Percentiles rank a stretch among this genome's conserved stretches.
Conservation (phyloP, 1,140 invertebrate genomes). For the Anoplolepis gracilipes region DNA sequence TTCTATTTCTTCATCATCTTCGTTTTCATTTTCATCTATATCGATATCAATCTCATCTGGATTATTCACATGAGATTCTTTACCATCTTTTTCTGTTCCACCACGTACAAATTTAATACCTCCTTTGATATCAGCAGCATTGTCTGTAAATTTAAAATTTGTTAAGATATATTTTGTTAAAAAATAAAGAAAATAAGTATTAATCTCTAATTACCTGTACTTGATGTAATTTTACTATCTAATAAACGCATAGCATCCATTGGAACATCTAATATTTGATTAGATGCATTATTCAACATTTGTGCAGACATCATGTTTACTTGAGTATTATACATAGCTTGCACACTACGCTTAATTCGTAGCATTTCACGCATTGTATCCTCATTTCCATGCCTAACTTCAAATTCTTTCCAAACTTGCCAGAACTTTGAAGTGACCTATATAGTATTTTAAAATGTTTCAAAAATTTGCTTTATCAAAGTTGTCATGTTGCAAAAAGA, state of each 20-base stretch:
- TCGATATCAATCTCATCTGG: conserved; percentile 98
- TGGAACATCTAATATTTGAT: conserved; percentile 89
- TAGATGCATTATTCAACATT: conserved; percentile 93
- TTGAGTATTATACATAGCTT: conserved; percentile 98
- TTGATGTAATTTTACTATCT: conserved; percentile 89
- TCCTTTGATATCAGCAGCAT: conserved; percentile 85
- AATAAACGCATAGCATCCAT: conserved; percentile 95
- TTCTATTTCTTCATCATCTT: conserved; percentile 86
- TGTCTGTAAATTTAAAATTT: conserved; percentile 59
- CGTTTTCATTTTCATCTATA: conserved; percentile 89
- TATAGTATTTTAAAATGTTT: conserved; percentile 38
- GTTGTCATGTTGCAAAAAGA: no score
- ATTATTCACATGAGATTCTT: conserved; percentile 91
- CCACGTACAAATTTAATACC: conserved; percentile 95
- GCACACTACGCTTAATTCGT: conserved; percentile 98
- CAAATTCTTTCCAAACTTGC: conserved; percentile 99
- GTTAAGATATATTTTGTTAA: not conserved
- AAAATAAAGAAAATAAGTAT: not conserved
- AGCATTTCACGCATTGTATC: conserved; percentile 99
- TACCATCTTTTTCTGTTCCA: conserved; percentile 93
- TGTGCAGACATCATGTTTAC: conserved; percentile 99
- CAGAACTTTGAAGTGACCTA: conserved; percentile 97
- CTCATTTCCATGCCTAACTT: conserved; percentile 99
- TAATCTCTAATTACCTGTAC: conserved; percentile 48
- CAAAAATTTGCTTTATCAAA: no score